Evolutionary conservation across 2,888 invertebrate genomes (phyloP), one percentile per base, ranked within the genome.

Genomic region (Perithous albicinctus): DNA sequence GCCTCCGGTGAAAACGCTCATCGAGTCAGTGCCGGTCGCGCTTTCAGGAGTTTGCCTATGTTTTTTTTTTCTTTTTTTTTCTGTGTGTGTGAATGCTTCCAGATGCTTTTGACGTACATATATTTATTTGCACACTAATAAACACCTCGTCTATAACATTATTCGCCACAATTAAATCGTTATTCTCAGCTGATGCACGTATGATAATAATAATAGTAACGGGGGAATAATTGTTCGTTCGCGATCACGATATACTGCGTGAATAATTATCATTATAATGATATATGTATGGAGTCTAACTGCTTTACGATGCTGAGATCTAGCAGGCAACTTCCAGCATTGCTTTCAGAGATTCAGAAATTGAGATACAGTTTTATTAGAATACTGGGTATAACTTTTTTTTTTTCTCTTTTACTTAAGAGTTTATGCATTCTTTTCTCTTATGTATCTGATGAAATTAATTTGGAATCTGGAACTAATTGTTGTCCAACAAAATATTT

Each of bases 11-110:
- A 85, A 85, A 85, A 84, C 81, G 75, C 76, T 79, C 82, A 79
- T 82, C 82, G 79, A 82, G 79, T 72, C 79, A 64, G 46, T 51
- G 74, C 78, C 85, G 86, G 89, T 87, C 87, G 89, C 90, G 90
- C 90, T 90, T 90, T 89, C 89, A 87, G 89, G 88, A 88, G 82
- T 84, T 85, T 48, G 82, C 75, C 73, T 73, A 73, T 80, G 59
- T 63, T 38, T 76, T 23, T 56, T 59, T 63, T 38, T 76, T 23
- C 41, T 59, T 64, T 61, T 74, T 48, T 75, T 23, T 56, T 66
- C 32, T 69, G 12, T 69, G 59, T 59, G 8, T 23, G 51, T 46
- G 56, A 18, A 18, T 67, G 43, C 26, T 61, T 54, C 48, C 6
- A 6, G 56, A 56, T 41, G 26, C 20, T 54, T 54, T 69, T 29